Percentiles rank a stretch among this genome's conserved stretches.
Conservation (phyloP, 2,888 invertebrate genomes). For the Dolomedes plantarius region DNA sequence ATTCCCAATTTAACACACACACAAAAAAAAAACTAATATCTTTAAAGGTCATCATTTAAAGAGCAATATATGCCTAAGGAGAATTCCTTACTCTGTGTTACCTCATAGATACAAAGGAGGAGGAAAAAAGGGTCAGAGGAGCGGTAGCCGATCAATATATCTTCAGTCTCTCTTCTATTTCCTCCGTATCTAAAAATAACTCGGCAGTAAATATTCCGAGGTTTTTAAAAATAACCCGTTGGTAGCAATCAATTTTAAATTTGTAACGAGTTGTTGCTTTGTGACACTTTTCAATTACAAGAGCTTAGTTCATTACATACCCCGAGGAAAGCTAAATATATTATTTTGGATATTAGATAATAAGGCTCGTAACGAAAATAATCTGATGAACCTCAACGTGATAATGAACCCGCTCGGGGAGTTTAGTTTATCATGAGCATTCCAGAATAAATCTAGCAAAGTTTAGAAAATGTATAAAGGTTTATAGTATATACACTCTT, state of each 20-base stretch:
- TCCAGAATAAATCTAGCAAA: too few species aligned
- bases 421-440: too few species aligned
- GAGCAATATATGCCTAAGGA: too few species aligned
- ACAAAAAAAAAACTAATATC: too few species aligned
- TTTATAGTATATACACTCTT: too few species aligned
- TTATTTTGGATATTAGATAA: too few species aligned
- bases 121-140: neutral
- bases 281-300: neutral
- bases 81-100: too few species aligned
- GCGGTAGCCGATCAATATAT: neutral
- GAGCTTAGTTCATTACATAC: neutral
- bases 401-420: too few species aligned
- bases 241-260: conserved; percentile 54
- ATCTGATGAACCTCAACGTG: neutral
- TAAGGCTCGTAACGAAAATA: neutral
- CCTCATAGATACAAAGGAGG: too few species aligned
- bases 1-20: too few species aligned
- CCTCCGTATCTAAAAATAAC: conserved; percentile 59
- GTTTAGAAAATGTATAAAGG: too few species aligned
- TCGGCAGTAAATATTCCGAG: conserved; percentile 62
- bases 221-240: conserved; percentile 65
- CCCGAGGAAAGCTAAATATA: neutral
- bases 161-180: conserved; percentile 16
- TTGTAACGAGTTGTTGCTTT: conserved; percentile 23
- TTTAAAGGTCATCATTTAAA: too few species aligned